Evolutionary conservation across 2,888 invertebrate species (phyloP), one percentile per base, ranked within the genome.

Genomic region (Glaucopsyche alexis): DNA sequence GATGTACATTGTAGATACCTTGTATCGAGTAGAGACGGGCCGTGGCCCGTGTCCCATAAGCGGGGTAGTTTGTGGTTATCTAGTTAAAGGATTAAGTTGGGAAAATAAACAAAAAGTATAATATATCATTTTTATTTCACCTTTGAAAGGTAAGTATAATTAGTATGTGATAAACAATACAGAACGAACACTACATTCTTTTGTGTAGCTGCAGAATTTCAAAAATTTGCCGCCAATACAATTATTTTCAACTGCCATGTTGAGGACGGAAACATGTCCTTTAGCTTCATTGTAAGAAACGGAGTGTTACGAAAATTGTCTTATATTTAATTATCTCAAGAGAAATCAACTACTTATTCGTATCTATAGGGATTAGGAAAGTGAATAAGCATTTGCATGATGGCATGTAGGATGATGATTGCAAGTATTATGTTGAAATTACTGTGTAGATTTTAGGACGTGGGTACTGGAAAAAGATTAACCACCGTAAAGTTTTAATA

Each of bases 311-410:
- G 86, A 87, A 84, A 88, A 86, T 82, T 81, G 83, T 85, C 90
- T 90, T 90, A 91, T 77, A 86, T 83, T 87, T 89, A 90, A 83
- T 85, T 90, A 87, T 86, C 87, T 87, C 85, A 88, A 90, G 87
- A 89, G 1, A 87, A 87, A 77, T 84, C 82, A 89, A 87, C 90
- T 91, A 90, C 88, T 87, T 86, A 87, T 83, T 86, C 85, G 83
- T 84, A 85, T 86, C 85, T 87, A 89, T 87, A 80, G 80, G 79
- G 83, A 83, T 88, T 87, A 90, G 89, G 87, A 81, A 78, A 79
- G 79, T 79, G 79, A 77, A 75, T 73, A 91, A 91, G 90, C 91
- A 81, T 85, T 83, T 87, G 91, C 91, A 89, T 89, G 90, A 91
- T 87, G 81, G 83, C 78, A 87, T 86, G 88, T 81, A 60, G 78